Evolutionary conservation across 2,113 vertebrate species (phyloP).

Genomic region (Aix galericulata): DNA sequence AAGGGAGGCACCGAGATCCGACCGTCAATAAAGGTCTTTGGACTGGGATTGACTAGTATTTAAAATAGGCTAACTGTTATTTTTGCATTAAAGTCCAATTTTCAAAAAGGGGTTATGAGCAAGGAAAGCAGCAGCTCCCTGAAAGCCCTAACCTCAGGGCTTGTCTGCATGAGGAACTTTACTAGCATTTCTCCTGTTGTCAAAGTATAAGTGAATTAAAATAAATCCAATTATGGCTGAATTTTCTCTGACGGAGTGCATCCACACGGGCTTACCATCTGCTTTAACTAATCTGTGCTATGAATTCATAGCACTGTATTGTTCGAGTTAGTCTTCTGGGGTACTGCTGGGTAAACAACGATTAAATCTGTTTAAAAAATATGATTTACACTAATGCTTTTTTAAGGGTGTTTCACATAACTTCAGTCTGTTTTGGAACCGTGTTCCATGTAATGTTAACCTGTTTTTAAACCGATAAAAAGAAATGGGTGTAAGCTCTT

Average conservation of each 20-base stretch:
- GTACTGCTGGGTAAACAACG: conserved; percentile 37
- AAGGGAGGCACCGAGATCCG: neutral
- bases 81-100: conserved; percentile 17
- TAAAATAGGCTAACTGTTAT: neutral
- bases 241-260: neutral
- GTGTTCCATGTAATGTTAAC: neutral
- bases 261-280: conserved; percentile 50
- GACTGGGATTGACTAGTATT: neutral
- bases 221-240: conserved; percentile 38
- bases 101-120: neutral
- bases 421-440: neutral
- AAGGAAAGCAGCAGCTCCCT: neutral
- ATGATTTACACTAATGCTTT: neutral
- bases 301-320: conserved; percentile 4
- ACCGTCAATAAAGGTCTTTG: neutral
- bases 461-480: neutral
- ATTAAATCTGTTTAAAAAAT: conserved; percentile 30
- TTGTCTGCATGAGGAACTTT: neutral
- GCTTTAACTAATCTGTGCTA: conserved; percentile 39
- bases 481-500: neutral
- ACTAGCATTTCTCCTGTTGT: conserved; percentile 1
- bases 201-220: conserved; percentile 32
- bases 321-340: conserved; percentile 22
- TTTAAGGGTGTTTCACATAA: neutral
- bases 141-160: neutral